phyloP scores from a whole-genome alignment of 2,888 invertebrate species.

The Drosophila diplacantha region DNA sequence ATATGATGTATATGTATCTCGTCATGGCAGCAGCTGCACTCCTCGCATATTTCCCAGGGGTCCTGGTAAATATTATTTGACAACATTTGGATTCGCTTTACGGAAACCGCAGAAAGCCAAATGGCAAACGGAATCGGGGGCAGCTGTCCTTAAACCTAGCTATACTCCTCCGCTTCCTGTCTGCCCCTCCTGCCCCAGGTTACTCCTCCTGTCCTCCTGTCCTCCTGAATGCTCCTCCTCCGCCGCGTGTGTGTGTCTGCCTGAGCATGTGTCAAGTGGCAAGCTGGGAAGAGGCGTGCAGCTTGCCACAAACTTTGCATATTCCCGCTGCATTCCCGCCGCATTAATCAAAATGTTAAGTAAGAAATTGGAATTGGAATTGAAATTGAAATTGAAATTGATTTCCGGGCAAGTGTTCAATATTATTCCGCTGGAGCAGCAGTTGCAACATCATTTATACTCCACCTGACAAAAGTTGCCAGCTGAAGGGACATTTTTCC shows the following conservation, averaged over 20 bases:
- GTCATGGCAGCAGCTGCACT: slow-evolving; percentile 9
- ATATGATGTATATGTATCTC: neutral
- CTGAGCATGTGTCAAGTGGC: slow-evolving; percentile 63
- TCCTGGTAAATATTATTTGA: slow-evolving; percentile 60
- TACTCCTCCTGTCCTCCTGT: neutral
- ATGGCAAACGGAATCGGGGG: slow-evolving; percentile 21
- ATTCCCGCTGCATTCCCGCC: slow-evolving; percentile 16
- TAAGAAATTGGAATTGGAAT: slow-evolving; percentile 54
- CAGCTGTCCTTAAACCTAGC: slow-evolving; percentile 1
- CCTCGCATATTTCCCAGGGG: slow-evolving; percentile 17
- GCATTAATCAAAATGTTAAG: slow-evolving; percentile 75
- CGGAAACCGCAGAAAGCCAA: slow-evolving; percentile 49
- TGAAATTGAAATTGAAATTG: slow-evolving; percentile 54
- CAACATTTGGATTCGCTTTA: slow-evolving; percentile 53
- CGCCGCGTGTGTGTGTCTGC: slow-evolving; percentile 33
- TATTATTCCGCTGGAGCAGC: slow-evolving; percentile 53
- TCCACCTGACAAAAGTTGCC: slow-evolving; percentile 19
- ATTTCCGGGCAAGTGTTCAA: slow-evolving; percentile 60
- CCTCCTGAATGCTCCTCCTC: no score
- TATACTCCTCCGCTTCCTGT: neutral
- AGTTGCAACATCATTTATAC: slow-evolving; percentile 41
- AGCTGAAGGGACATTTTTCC: slow-evolving; percentile 18
- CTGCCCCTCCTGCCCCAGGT: neutral
- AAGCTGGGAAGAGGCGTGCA: slow-evolving; percentile 7
- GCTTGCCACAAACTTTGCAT: slow-evolving; percentile 33